Evolutionary conservation across 1,140 invertebrate genomes (phyloP), one percentile per base, ranked within the genome.

Genomic region (Condylostylus longicornis): DNA sequence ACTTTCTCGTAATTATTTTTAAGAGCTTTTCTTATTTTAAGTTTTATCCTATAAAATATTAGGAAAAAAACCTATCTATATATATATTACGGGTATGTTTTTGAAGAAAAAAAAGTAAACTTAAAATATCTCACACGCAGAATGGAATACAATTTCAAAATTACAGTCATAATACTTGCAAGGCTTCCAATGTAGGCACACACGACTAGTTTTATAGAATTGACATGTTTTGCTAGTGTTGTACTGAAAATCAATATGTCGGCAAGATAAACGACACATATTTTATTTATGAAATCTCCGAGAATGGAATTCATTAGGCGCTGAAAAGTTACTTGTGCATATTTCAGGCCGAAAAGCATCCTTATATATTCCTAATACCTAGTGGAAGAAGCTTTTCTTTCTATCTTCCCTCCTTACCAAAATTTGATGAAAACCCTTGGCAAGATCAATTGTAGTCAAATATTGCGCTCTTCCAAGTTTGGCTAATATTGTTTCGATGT

Each of bases 241-340:
- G 29, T 38, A 2, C 42, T 39, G 23, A 47, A 54, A 17, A 54
- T 43, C 13, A 58, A 40, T 2, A 56, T 51, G 23, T 60, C 53
- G 36, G 58, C 53, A 2, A 55, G 27, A 40, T 61, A 61, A n/a
- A 55, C 47, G 31, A 52, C 47, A 33, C 48, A 51, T 18, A 41
- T 38, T 22, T 44, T 43, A 25, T 50, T 47, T 40, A 48, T 45
- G 36, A 48, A 38, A 12, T 49, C 48, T 18, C 35, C 43, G 1
- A 57, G 36, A 4, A 53, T 43, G 8, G 31, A 42, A 37, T 69
- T 49, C 54, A 67, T 66, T 17, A 54, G 38, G 23, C 57, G 33
- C 48, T 67, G 56, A 44, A 67, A 66, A 12, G 54, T 61, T 3
- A 48, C 43, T 2, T 53, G 54, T n/a, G 54, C 51, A 38, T 56